Base-by-base conservation (phyloP, 2,797 vertebrate species). In the Glyptemys insculpta region DNA sequence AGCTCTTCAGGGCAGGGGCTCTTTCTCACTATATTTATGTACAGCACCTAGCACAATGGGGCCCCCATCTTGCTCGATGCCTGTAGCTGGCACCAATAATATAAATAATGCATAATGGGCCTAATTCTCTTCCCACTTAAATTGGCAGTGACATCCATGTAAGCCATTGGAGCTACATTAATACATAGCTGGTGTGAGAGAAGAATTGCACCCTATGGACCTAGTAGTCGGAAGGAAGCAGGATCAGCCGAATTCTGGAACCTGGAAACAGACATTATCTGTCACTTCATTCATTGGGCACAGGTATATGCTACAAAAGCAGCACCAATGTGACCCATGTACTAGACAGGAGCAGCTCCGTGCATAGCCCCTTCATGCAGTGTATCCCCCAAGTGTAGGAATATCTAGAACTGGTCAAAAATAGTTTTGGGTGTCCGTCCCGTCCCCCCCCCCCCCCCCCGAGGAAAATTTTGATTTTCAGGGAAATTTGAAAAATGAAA, bases 111-210 rank as follows among this genome's bases (percentile, higher is more conserved):
- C 0, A 0, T 34, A 90, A 88, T 15, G 78, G 65, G 18, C 84
- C n/a, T 87, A 87, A 62, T 47, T 91, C 47, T 84, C 82, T 83
- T 96, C 2, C 47, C 12, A 93, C 83, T 87, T 47, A 89, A 89
- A 95, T 4, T 31, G 65, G 25, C 78, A 81, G 37, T 96, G 93
- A 86, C 89, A 53, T 14, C 87, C 2, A 0, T 54, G 89, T 1
- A 0, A 31, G 79, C 47, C 92, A 41, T 74, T 94, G 91, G 79
- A 92, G 88, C 76, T 92, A 19, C 37, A 50, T 0, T 0, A 29
- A 76, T 2, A 6, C 88, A 82, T 68, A 83, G 47, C 27, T 50
- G 91, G 16, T 0, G 0, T 54, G 78, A 0, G 0, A n/a, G 65
- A 62, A 53, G 79, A 68, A 78, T 47, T 86, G 85, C 49, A 27